Conservation (phyloP, 2,113 vertebrate species). For the Hydropotes inermis region DNA sequence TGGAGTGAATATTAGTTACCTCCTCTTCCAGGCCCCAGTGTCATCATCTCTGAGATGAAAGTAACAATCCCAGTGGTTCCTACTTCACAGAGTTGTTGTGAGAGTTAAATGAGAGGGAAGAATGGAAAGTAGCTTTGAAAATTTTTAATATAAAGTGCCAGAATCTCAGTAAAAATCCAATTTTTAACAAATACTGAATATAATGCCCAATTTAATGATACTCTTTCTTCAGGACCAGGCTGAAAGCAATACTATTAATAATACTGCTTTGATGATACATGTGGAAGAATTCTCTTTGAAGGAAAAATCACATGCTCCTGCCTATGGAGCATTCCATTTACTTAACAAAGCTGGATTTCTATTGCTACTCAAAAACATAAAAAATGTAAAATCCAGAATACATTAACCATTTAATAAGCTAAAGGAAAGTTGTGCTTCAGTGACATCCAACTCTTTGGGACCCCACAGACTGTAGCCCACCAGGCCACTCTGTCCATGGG, state of each 20-base stretch:
- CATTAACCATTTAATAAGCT: conserved; percentile 24
- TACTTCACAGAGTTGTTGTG: background rate
- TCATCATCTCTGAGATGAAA: background rate
- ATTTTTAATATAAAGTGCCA: background rate
- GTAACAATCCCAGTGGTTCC: background rate
- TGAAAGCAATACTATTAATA: conserved; percentile 38
- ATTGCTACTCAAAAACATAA: conserved; percentile 13
- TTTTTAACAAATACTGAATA: conserved; percentile 41
- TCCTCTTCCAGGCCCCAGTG: background rate
- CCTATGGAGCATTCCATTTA: conserved; percentile 9
- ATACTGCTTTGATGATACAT: conserved; percentile 52
- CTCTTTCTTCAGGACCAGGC: conserved; percentile 12
- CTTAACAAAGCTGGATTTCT: background rate
- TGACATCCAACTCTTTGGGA: background rate
- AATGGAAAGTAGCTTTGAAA: conserved; percentile 32
- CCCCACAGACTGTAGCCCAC: background rate
- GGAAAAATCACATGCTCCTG: conserved; percentile 13
- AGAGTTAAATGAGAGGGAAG: conserved; percentile 13
- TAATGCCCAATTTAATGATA: conserved; percentile 15
- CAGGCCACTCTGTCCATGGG: background rate
- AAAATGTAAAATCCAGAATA: background rate
- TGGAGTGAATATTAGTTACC: background rate
- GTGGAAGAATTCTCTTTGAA: conserved; percentile 36
- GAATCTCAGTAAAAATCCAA: conserved; percentile 46
- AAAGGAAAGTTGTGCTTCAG: background rate